phyloP scores from a whole-genome alignment of 2,113 vertebrate species.

The Falcunculus frontatus region DNA sequence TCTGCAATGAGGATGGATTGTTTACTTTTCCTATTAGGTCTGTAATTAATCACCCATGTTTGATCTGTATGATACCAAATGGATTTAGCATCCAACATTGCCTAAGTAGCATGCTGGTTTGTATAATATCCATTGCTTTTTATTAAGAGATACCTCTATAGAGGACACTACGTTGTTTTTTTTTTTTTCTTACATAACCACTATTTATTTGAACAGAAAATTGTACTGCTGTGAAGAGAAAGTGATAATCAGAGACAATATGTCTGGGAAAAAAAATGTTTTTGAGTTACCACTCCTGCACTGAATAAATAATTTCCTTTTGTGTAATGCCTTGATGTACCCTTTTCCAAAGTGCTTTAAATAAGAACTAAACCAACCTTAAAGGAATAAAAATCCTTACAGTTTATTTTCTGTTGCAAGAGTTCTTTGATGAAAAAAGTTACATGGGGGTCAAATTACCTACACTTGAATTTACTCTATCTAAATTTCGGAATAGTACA shows the following conservation, averaged over 20 bases:
- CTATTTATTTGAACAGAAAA: slow-evolving; percentile 18
- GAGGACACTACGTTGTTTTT: background rate
- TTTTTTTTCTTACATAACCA: slow-evolving; percentile 16
- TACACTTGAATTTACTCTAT: background rate
- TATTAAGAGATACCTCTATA: background rate
- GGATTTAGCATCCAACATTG: slow-evolving; percentile 16
- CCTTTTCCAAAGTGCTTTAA: background rate
- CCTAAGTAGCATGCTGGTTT: background rate
- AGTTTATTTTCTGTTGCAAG: background rate
- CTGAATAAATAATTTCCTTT: background rate
- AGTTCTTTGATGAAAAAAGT: background rate
- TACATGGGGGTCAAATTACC: background rate
- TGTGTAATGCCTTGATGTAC: background rate
- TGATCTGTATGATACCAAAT: slow-evolving; percentile 44
- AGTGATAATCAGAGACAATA: background rate
- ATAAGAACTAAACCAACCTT: background rate
- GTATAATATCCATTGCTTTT: background rate
- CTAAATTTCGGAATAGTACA: background rate
- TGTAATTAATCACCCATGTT: slow-evolving; percentile 65
- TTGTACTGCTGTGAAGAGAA: background rate
- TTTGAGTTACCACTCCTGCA: background rate
- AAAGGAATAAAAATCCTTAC: background rate
- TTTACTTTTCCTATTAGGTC: slow-evolving; percentile 68
- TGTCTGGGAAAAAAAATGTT: background rate
- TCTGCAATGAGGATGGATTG: slow-evolving; percentile 41